Conservation (phyloP, 2,888 invertebrate genomes). For the Pseudanteris insignis region DNA sequence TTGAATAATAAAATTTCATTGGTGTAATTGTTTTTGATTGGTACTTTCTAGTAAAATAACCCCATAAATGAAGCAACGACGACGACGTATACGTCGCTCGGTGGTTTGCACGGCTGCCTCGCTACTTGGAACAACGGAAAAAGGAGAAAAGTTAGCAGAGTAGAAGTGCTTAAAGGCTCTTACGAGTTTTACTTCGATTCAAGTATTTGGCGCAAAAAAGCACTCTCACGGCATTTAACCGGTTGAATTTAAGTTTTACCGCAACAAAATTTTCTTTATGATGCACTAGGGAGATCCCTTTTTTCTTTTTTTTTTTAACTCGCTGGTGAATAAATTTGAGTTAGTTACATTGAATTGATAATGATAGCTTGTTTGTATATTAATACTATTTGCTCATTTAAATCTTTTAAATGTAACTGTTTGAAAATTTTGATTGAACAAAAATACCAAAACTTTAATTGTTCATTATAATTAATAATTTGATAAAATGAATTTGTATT, state of each 20-base stretch:
- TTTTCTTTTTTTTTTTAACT: too few relatives aligned
- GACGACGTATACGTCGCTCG: slow-evolving; percentile 3
- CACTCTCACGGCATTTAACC: slow-evolving; percentile 25
- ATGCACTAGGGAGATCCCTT: slow-evolving; percentile 6
- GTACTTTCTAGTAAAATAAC: slow-evolving; percentile 12
- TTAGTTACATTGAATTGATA: too few relatives aligned
- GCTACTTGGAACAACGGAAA: slow-evolving; percentile 18
- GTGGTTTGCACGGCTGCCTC: slow-evolving; percentile 22
- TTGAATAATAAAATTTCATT: too few relatives aligned
- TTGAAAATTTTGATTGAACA: too few relatives aligned
- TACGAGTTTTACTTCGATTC: slow-evolving; percentile 34
- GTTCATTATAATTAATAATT: too few relatives aligned
- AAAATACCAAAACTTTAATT: too few relatives aligned
- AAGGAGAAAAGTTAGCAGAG: slow-evolving; percentile 27
- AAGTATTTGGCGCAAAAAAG: slow-evolving; percentile 27
- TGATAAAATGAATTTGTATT: too few relatives aligned
- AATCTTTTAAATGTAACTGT: too few relatives aligned
- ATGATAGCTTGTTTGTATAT: too few relatives aligned
- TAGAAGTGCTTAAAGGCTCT: slow-evolving; percentile 27
- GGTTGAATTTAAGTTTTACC: slow-evolving; percentile 26
- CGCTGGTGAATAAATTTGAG: too few relatives aligned
- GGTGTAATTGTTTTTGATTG: slow-evolving; percentile 1
- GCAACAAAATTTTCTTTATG: slow-evolving; percentile 33
- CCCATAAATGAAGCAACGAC: slow-evolving; percentile 6
- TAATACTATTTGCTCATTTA: too few relatives aligned